Evolutionary conservation across 2,113 vertebrate genomes (phyloP), one percentile per base, ranked within the genome.

Genomic region (Psilopsiagon aurifrons): DNA sequence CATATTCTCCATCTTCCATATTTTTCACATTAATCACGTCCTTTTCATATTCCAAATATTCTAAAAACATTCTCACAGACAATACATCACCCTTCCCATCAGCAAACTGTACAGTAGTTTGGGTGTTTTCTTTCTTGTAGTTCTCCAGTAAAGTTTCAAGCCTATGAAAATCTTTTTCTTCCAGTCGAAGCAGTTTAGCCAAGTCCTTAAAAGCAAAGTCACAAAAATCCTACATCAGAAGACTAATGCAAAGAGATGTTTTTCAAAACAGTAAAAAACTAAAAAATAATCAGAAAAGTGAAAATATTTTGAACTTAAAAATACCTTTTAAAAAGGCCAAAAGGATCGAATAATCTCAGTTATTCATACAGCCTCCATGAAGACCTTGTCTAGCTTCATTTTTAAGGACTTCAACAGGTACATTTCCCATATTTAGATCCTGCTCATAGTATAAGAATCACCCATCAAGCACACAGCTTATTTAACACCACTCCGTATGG

Each of bases 31-130:
- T 98, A 95, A 99, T 85, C n/a, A 75, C 52, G 2, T 98, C 98
- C 3, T 98, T 98, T 68, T 99, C 99, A 35, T 91, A 98, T 70
- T 99, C 98, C 90, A 99, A 94, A 96, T 98, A 98, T 3, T 99
- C 98, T 51, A 99, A 98, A 79, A 99, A 99, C 23, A 92, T 97
- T 94, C 98, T 98, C 46, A 98, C 98, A 13, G 98, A 97, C 55
- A 99, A 60, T 5, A 93, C 46, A 0, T 93, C 95, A 66, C 97
- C 97, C 7, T 98, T 97, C 88, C 98, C 98, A 88, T 98, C 98
- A 55, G 98, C 98, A 86, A 99, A 98, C 37, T 98, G 98, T 51
- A 98, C 98, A 8, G 97, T 76, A 31, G 97, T 97, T 84, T 98
- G 98, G 7, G 97, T 93, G 79, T 96, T 98, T 83, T 98, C 97